These are phyloP conservation scores for Galagoides demidoff DNA, from an alignment of 2,797 vertebrate species.

Conservation along the genomic window DNA sequence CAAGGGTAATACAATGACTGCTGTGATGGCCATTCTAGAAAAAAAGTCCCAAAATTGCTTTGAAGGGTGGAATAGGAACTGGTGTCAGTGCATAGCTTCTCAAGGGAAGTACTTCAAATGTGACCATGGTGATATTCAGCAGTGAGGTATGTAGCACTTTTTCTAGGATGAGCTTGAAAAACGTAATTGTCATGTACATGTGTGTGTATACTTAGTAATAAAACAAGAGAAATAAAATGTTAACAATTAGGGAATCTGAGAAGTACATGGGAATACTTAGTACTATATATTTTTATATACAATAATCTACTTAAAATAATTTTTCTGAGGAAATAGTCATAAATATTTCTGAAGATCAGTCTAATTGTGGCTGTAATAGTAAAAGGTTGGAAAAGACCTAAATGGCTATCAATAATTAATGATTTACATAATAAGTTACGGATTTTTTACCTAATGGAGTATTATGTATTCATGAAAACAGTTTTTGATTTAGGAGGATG, in stretches of 20 bases:
- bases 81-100: too few species aligned
- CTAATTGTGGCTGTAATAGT: background rate
- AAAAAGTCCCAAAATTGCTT: too few species aligned
- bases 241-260: background rate
- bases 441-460: background rate
- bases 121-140: too few species aligned
- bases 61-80: too few species aligned
- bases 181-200: too few species aligned
- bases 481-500: background rate
- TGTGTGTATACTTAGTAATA: background rate
- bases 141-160: too few species aligned
- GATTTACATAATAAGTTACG: background rate
- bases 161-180: too few species aligned
- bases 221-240: background rate
- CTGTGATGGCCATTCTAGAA: too few species aligned
- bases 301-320: background rate
- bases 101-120: too few species aligned
- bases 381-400: background rate
- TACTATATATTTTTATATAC: background rate
- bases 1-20: too few species aligned
- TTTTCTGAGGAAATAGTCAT: background rate
- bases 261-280: background rate
- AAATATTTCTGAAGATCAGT: background rate
- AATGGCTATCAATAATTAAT: background rate
- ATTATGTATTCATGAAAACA: background rate